Evolutionary conservation across 2,888 invertebrate genomes (phyloP).

Genomic region (Anarsia innoxiella): DNA sequence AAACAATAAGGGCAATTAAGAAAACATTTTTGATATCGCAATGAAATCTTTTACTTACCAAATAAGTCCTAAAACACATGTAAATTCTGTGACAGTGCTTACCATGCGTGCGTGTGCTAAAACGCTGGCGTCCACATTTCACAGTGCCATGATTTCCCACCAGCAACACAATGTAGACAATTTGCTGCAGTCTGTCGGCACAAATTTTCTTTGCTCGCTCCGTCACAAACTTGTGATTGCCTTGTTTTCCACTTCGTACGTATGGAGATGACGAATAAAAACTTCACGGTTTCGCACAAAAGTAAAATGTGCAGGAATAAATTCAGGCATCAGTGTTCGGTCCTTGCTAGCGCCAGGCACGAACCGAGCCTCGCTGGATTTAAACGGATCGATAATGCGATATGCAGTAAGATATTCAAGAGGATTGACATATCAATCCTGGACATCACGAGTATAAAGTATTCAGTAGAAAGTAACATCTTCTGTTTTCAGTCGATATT

Average conservation of each 20-base stretch:
- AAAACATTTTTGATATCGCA: too few species aligned
- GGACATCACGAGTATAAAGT: too few species aligned
- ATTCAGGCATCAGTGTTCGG: constrained; percentile 13
- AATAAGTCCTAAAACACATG: too few species aligned
- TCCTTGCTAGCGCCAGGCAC: constrained; percentile 3
- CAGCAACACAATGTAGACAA: constrained; percentile 57
- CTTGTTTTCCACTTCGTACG: constrained; percentile 53
- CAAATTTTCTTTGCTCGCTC: constrained; percentile 46
- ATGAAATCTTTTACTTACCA: too few species aligned
- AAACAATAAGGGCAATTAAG: too few species aligned
- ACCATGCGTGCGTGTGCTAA: too few species aligned
- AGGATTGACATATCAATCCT: not conserved
- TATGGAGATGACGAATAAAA: constrained; percentile 49
- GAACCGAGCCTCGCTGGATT: not conserved
- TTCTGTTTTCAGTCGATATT: too few species aligned
- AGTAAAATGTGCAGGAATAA: constrained; percentile 22
- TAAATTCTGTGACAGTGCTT: too few species aligned
- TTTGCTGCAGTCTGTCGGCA: constrained; percentile 44
- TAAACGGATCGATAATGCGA: constrained; percentile 9
- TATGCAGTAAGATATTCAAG: constrained; percentile 7
- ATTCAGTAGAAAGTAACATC: too few species aligned
- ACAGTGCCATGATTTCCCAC: constrained; percentile 23
- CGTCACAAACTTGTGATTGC: constrained; percentile 57
- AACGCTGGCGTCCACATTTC: too few species aligned
- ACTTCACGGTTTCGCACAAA: constrained; percentile 32